Evolutionary conservation across 2,113 vertebrate species (phyloP).

Genomic region (Cyanoderma ruficeps): DNA sequence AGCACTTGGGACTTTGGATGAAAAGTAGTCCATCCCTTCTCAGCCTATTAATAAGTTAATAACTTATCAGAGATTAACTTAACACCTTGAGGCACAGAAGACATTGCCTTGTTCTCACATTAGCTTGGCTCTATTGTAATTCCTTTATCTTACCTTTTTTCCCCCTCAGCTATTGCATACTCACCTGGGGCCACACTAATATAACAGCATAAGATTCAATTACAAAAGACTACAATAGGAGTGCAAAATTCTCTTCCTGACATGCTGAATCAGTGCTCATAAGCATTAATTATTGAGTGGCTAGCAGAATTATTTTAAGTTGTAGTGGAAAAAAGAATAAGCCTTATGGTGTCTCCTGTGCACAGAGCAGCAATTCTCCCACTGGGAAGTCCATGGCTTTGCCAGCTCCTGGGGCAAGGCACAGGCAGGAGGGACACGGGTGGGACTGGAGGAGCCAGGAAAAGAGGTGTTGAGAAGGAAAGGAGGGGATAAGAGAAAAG

Average conservation of each 20-base stretch:
- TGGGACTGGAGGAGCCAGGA: neutral
- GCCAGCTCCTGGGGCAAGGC: neutral
- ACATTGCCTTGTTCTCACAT: constrained; percentile 72
- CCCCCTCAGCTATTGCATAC: constrained; percentile 65
- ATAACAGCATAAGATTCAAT: constrained; percentile 74
- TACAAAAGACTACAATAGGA: constrained; percentile 75
- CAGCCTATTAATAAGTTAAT: constrained; percentile 77
- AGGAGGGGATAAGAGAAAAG: neutral
- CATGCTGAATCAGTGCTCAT: constrained; percentile 68
- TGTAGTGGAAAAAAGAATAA: neutral
- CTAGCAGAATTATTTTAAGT: constrained; percentile 38
- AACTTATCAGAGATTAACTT: constrained; percentile 77
- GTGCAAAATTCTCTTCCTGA: constrained; percentile 67
- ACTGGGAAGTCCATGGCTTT: neutral
- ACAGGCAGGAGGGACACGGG: neutral
- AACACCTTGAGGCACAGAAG: constrained; percentile 75
- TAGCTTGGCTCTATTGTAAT: constrained; percentile 73
- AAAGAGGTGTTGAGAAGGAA: neutral
- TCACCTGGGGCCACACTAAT: constrained; percentile 73
- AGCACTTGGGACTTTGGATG: constrained; percentile 66
- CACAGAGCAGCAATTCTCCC: neutral
- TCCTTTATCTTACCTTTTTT: constrained; percentile 72
- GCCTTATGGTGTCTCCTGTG: neutral
- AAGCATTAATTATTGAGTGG: constrained; percentile 74
- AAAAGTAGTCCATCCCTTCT: constrained; percentile 74